phyloP scores from a whole-genome alignment of 2,113 vertebrate genomes.

The Ahaetulla prasina region DNA sequence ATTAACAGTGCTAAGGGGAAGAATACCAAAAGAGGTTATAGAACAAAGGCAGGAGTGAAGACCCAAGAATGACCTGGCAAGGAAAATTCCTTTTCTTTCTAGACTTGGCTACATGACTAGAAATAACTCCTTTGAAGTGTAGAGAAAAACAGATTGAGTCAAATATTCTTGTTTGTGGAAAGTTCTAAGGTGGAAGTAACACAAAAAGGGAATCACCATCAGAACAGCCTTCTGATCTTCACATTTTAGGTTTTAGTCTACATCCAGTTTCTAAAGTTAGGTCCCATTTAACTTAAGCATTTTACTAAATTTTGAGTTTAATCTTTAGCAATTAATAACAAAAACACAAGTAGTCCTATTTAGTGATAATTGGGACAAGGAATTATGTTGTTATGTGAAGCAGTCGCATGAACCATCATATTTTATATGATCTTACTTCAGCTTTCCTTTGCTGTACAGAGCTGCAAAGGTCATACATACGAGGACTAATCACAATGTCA shows the following conservation, averaged over 20 bases:
- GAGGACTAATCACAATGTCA: background rate
- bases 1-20: background rate
- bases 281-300: background rate
- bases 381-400: background rate
- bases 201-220: background rate
- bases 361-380: background rate
- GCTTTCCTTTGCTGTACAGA: background rate
- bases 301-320: background rate
- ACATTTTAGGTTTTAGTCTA: background rate
- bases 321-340: background rate
- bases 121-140: slow-evolving; percentile 15
- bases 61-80: background rate
- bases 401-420: background rate
- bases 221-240: background rate
- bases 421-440: background rate
- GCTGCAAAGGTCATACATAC: background rate
- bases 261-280: background rate
- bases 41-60: background rate
- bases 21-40: background rate
- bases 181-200: background rate
- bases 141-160: background rate
- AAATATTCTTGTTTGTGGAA: background rate
- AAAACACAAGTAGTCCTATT: background rate
- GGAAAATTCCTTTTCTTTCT: background rate
- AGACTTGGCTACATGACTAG: background rate